A percentile compares a stretch with the other conserved stretches of the same genome.
phyloP scores from a whole-genome alignment of 2,888 invertebrate genomes.

The Criorhina ranunculi region DNA sequence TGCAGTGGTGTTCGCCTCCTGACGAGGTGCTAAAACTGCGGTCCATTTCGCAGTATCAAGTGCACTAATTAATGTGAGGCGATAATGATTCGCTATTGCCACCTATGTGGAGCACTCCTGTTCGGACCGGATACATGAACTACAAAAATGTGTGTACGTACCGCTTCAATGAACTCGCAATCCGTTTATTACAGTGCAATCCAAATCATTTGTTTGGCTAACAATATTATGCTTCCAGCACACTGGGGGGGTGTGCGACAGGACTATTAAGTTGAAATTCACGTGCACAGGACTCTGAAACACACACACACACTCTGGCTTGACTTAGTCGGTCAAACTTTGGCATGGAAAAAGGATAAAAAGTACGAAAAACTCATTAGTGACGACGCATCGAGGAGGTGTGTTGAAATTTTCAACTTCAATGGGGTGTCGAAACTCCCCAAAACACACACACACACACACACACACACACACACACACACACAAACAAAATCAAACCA shows the following conservation, averaged over 20 bases:
- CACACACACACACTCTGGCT: not conserved
- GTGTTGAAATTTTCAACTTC: slow-evolving; percentile 13
- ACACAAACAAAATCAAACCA: too few species aligned
- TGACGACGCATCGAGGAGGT: slow-evolving; percentile 24
- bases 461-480: slow-evolving; percentile 16
- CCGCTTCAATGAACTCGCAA: slow-evolving; percentile 49
- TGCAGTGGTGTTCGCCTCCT: not conserved
- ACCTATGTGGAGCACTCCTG: slow-evolving; percentile 7
- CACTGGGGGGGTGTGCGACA: not conserved
- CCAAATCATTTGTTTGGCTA: slow-evolving; percentile 60
- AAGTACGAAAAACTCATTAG: slow-evolving; percentile 63
- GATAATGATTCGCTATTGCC: slow-evolving; percentile 58
- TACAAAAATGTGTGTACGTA: slow-evolving; percentile 4
- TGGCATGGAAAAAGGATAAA: slow-evolving; percentile 16
- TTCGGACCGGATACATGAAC: not conserved
- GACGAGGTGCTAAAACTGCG: slow-evolving; percentile 58
- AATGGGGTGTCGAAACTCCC: slow-evolving; percentile 5
- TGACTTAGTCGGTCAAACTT: slow-evolving; percentile 2
- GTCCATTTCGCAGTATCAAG: slow-evolving; percentile 62
- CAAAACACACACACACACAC: slow-evolving; percentile 25
- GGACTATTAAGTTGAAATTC: slow-evolving; percentile 62
- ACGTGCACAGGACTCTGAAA: slow-evolving; percentile 41
- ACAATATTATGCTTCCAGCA: slow-evolving; percentile 50
- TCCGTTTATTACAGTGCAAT: slow-evolving; percentile 33
- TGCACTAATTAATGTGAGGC: slow-evolving; percentile 67